A percentile compares a stretch with the other conserved stretches of the same genome.
Evolutionary conservation across 1,140 invertebrate species (phyloP).

Genomic region (Penaeus chinensis): DNA sequence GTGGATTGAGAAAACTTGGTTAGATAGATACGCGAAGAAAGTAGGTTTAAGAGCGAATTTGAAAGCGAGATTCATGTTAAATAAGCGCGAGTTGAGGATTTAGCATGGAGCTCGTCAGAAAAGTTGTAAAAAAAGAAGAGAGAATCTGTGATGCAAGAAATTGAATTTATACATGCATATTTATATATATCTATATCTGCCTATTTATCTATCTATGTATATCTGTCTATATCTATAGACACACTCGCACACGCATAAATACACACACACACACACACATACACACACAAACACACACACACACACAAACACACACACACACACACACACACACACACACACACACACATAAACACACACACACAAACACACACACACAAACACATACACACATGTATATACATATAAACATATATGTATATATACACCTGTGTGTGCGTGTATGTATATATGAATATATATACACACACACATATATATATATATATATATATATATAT

Average conservation of each 20-base stretch:
- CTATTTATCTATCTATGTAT: constrained; percentile 22
- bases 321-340: neutral
- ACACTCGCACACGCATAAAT: neutral
- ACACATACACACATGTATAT: constrained; percentile 22
- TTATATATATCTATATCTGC: constrained; percentile 33
- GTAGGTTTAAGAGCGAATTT: too few relatives aligned
- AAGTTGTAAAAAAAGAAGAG: neutral
- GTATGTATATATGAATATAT: constrained; percentile 13
- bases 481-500: constrained; percentile 44
- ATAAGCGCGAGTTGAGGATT: too few relatives aligned
- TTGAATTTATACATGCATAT: neutral
- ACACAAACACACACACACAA: neutral
- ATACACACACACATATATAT: constrained; percentile 35
- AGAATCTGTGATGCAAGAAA: neutral
- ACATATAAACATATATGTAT: constrained; percentile 16
- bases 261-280: constrained; percentile 11
- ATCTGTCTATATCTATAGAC: constrained; percentile 26
- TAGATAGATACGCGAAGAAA: too few relatives aligned
- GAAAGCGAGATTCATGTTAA: too few relatives aligned
- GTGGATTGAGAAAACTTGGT: too few relatives aligned
- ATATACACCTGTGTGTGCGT: neutral
- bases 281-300: neutral
- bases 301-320: constrained; percentile 4
- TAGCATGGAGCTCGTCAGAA: too few relatives aligned
- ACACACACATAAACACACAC: constrained; percentile 14